phyloP scores from a whole-genome alignment of 1,140 invertebrate species.

The Belonocnema kinseyi region DNA sequence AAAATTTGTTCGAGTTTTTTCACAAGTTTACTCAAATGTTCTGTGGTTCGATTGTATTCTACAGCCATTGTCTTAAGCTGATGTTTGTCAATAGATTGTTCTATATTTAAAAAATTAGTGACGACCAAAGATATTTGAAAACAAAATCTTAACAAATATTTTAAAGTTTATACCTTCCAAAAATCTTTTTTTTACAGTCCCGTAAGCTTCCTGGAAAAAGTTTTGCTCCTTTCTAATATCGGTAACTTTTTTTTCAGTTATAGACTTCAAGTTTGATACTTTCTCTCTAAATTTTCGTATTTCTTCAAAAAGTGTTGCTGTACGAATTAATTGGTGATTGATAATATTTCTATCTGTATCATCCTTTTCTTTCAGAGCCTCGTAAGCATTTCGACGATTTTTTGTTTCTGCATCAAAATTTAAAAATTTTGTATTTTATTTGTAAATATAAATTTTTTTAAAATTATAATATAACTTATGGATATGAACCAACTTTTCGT shows the following conservation, averaged over 20 bases:
- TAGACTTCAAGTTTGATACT: slow-evolving; percentile 47
- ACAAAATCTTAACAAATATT: not conserved
- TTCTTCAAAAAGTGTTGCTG: slow-evolving; percentile 49
- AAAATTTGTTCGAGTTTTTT: slow-evolving; percentile 49
- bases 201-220: slow-evolving; percentile 52
- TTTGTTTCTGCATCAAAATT: slow-evolving; percentile 30
- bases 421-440: not conserved
- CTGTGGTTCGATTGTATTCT: slow-evolving; percentile 53
- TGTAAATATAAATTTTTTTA: not conserved
- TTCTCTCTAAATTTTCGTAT: slow-evolving; percentile 57
- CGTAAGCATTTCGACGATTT: slow-evolving; percentile 53
- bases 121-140: slow-evolving; percentile 13
- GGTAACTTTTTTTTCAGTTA: slow-evolving; percentile 40
- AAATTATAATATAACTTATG: not conserved
- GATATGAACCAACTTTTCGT: slow-evolving; percentile 51
- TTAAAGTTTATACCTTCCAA: slow-evolving; percentile 46
- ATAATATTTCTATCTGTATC: slow-evolving; percentile 57
- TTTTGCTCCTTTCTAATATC: slow-evolving; percentile 52
- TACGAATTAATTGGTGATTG: slow-evolving; percentile 49
- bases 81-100: slow-evolving; percentile 52
- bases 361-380: slow-evolving; percentile 58
- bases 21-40: slow-evolving; percentile 46
- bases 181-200: slow-evolving; percentile 51
- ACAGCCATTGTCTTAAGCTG: slow-evolving; percentile 51
- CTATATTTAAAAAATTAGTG: slow-evolving; percentile 47